Percentiles rank a stretch among this genome's conserved stretches.
Conservation (phyloP, 2,113 vertebrate species). For the Colius striatus region DNA sequence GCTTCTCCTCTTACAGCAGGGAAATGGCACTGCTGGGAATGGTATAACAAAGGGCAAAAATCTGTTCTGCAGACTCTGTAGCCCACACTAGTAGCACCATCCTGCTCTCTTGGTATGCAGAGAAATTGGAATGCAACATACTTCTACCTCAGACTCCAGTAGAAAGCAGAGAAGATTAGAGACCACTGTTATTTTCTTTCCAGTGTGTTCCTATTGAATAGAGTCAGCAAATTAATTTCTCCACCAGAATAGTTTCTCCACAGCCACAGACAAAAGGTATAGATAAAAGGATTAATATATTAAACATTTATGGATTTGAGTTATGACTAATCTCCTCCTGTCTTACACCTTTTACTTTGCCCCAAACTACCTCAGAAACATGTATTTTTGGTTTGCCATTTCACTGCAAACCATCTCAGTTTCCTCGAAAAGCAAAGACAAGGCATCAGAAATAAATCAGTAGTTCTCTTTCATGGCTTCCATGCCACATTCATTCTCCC, state of each 20-base stretch:
- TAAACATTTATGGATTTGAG: background rate
- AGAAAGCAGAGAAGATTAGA: background rate
- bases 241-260: background rate
- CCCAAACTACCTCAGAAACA: background rate
- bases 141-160: background rate
- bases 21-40: background rate
- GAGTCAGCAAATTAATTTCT: background rate
- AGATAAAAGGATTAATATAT: background rate
- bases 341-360: background rate
- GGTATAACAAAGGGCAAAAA: background rate
- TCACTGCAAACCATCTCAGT: background rate
- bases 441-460: background rate
- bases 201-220: background rate
- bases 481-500: fast-evolving
- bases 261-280: background rate
- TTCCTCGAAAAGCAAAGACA: background rate
- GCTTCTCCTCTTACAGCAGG: background rate
- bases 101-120: background rate
- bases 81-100: background rate
- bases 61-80: background rate
- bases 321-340: background rate
- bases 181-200: background rate
- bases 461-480: background rate
- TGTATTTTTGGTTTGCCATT: background rate
- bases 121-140: background rate